Conservation (phyloP, 1,140 invertebrate genomes). For the Oncopodura yosiiana region DNA sequence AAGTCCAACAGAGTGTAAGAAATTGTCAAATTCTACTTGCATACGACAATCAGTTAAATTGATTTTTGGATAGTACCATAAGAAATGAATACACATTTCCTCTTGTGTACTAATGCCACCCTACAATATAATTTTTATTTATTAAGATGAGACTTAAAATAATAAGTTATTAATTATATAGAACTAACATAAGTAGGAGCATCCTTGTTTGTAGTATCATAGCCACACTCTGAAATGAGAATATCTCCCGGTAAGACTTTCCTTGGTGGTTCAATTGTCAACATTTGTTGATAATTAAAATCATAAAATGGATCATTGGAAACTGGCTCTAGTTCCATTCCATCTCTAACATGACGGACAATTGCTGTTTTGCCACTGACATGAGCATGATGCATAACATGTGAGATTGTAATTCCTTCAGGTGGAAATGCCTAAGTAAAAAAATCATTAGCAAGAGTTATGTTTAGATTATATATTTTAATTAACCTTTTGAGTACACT, state of each 20-base stretch:
- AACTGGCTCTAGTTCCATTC: conserved; percentile 26
- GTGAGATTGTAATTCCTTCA: conserved; percentile 24
- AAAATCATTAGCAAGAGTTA: too few relatives aligned
- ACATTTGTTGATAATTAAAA: conserved; percentile 69
- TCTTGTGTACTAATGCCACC: conserved; percentile 20
- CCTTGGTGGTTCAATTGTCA: conserved; percentile 57
- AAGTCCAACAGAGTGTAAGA: conserved; percentile 19
- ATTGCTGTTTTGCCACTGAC: conserved; percentile 21
- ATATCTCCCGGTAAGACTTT: conserved; percentile 65
- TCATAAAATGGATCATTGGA: conserved; percentile 55
- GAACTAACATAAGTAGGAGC: conserved; percentile 34
- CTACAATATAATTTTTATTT: conserved; percentile 45
- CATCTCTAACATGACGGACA: conserved; percentile 25
- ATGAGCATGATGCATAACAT: conserved; percentile 28
- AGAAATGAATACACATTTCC: conserved; percentile 22
- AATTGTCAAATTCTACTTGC: conserved; percentile 24
- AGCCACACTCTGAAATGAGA: conserved; percentile 69
- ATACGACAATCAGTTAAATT: conserved; percentile 16
- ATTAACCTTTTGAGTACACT: conserved; percentile 47
- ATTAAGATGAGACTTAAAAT: neutral
- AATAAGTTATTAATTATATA: neutral
- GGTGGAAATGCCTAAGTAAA: conserved; percentile 20
- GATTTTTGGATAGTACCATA: conserved; percentile 26
- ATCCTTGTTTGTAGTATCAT: conserved; percentile 44
- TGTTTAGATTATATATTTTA: too few relatives aligned